Evolutionary conservation across 23 tunicate species (phyloP), one percentile per base, ranked within the genome.

Genomic region (Trididemnum miniatum): DNA sequence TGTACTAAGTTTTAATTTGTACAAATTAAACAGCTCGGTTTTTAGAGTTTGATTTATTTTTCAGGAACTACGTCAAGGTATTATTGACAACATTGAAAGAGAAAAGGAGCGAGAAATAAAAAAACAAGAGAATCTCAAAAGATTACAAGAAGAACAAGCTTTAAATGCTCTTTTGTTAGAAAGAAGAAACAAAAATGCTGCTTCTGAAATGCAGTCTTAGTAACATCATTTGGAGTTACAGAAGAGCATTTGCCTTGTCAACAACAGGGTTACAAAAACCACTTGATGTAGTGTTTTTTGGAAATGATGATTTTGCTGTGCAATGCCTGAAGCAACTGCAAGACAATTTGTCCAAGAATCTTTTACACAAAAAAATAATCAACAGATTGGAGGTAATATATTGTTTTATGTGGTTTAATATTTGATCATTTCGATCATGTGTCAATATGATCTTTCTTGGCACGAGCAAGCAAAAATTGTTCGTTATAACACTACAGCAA

Each of bases 121-220:
- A 23, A 62, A 62, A 23, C 27, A 62, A 62, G 69, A 62, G 23
- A 62, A 62, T 23, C 28, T 62, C 28, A 62, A 62, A 23, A 24
- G 69, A 62, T 62, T 62, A 23, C 69, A 23, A 18, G 69, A 62
- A 62, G 69, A 62, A 23, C 69, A 62, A 62, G 69, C 69, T 15
- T 27, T 62, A 20, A 62, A 62, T 62, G 69, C 25, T 62, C 25
- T 62, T 15, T 27, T 62, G 7, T 27, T 62, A 15, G 69, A 62
- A 62, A 20, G 28, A 62, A 20, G 69, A 62, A 62, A 62, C 28
- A 62, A 62, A 62, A 62, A 23, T 62, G 28, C 28, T 62, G 24
- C 69, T 12, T 49, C 12, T 15, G 24, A 62, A 20, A 23, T 18
- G 7, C 23, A 20, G 23, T 15, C 23, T 20, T 18, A 4, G 28